phyloP scores from a whole-genome alignment of 2,113 vertebrate genomes.

The Ceyx margarethae region DNA sequence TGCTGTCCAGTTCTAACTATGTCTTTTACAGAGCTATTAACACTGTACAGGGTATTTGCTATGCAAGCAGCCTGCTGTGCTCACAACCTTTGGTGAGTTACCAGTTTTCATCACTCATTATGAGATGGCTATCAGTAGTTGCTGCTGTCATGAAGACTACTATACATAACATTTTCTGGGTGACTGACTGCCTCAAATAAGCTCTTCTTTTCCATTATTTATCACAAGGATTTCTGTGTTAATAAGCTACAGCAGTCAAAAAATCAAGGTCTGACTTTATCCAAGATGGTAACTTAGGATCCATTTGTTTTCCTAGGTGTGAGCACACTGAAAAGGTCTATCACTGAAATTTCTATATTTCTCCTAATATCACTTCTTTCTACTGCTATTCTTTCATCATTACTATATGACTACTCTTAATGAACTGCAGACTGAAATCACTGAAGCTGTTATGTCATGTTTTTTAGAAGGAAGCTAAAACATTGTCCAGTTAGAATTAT shows the following conservation, averaged over 20 bases:
- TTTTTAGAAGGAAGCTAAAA: not conserved
- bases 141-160: not conserved
- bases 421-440: not conserved
- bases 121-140: not conserved
- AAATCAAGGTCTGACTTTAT: not conserved
- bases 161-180: not conserved
- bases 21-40: not conserved
- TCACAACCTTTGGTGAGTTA: not conserved
- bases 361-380: not conserved
- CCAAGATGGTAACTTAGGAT: not conserved
- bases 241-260: not conserved
- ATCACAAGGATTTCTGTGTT: not conserved
- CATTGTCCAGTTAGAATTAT: not conserved
- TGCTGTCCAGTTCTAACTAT: not conserved
- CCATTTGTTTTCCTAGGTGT: not conserved
- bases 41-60: not conserved
- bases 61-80: not conserved
- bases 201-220: not conserved
- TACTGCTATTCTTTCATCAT: not conserved
- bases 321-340: not conserved
- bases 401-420: rapidly evolving
- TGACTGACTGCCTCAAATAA: not conserved
- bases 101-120: not conserved
- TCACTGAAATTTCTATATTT: not conserved
- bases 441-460: not conserved